Conservation (phyloP, 2,888 invertebrate genomes). For the Scaptomyza polygonia region DNA sequence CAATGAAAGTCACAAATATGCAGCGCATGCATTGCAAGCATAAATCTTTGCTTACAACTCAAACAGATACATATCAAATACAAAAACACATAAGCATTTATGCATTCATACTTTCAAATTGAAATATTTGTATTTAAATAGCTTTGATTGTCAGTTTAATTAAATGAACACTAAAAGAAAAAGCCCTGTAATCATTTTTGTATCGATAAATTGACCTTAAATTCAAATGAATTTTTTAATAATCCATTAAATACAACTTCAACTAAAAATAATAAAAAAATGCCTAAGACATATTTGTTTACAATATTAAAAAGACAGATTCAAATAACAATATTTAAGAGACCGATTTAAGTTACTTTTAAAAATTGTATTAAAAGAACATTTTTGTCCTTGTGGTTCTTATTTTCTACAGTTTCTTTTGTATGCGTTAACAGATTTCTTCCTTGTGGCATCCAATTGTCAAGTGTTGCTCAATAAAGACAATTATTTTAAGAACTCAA, state of each 20-base stretch:
- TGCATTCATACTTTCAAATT: constrained; percentile 2
- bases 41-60: constrained; percentile 5
- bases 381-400: too few species aligned
- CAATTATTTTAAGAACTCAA: constrained; percentile 45
- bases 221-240: background rate
- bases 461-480: constrained; percentile 45
- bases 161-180: constrained; percentile 19
- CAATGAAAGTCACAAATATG: constrained; percentile 24
- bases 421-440: background rate
- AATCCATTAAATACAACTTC: background rate
- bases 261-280: background rate
- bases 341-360: too few species aligned
- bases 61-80: background rate
- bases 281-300: too few species aligned
- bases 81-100: background rate
- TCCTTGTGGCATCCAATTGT: constrained; percentile 17
- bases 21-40: background rate
- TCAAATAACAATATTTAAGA: background rate
- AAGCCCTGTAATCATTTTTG: background rate
- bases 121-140: background rate
- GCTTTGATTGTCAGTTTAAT: constrained; percentile 17
- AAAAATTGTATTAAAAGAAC: too few species aligned
- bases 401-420: too few species aligned
- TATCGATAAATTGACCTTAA: constrained; percentile 5
- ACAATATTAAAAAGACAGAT: too few species aligned